phyloP scores from a whole-genome alignment of 2,113 vertebrate species.

The Ploceus nigricollis region DNA sequence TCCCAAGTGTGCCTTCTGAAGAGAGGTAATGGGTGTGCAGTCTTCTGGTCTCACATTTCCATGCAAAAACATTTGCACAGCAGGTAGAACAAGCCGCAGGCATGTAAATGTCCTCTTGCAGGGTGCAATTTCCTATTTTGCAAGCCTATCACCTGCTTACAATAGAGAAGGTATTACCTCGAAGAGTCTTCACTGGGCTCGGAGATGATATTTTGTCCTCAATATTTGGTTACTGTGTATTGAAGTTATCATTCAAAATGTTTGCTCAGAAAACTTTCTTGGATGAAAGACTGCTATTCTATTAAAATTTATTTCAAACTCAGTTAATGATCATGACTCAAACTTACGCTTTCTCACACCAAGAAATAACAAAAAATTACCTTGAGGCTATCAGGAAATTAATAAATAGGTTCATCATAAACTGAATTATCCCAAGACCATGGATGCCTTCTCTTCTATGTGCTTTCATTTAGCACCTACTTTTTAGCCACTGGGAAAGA shows the following conservation, averaged over 20 bases:
- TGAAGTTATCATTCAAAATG: not conserved
- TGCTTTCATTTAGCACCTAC: not conserved
- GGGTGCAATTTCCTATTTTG: not conserved
- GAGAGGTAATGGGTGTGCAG: not conserved
- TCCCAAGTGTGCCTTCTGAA: not conserved
- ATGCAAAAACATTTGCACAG: not conserved
- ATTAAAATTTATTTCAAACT: not conserved
- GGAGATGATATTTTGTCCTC: not conserved
- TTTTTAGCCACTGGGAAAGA: not conserved
- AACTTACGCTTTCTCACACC: not conserved
- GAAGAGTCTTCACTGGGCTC: not conserved
- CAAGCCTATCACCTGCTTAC: not conserved
- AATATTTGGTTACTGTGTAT: not conserved
- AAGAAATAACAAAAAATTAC: not conserved
- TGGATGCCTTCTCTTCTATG: not conserved
- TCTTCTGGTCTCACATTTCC: not conserved
- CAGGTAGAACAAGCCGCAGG: not conserved
- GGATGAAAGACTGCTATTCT: not conserved
- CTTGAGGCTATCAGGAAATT: not conserved
- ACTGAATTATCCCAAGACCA: not conserved
- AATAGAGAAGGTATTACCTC: not conserved
- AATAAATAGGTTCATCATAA: not conserved
- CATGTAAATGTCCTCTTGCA: accelerated
- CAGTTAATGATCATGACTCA: not conserved
- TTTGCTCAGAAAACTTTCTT: not conserved